Conservation (phyloP, 92 coral and sea anemone genomes). For the Actinostola sp. region DNA sequence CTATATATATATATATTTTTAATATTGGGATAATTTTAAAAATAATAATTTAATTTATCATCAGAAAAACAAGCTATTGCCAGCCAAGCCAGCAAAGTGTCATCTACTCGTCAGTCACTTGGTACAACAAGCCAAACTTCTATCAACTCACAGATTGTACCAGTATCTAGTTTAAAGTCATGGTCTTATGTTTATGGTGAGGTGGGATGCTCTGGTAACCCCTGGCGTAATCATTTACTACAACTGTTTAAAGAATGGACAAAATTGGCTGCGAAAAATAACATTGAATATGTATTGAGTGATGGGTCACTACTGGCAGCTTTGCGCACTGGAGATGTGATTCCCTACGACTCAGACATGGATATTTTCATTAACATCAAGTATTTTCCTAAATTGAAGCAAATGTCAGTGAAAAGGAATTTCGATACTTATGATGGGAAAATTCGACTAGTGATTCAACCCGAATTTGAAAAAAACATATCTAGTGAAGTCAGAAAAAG, state of each 20-base stretch:
- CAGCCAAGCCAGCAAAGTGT: too few relatives aligned
- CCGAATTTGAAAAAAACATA: conserved; percentile 54
- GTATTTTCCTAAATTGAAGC: conserved; percentile 48
- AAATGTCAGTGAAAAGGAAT: conserved; percentile 50
- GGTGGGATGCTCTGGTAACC: conserved; percentile 54
- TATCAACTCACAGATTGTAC: too few relatives aligned
- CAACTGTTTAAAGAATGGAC: conserved; percentile 72
- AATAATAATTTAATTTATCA: too few relatives aligned
- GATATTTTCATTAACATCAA: conserved; percentile 68
- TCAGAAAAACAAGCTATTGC: too few relatives aligned
- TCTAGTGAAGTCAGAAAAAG: conserved; percentile 61
- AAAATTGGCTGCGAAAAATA: conserved; percentile 53
- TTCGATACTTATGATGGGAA: conserved; percentile 56
- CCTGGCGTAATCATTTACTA: conserved; percentile 44
- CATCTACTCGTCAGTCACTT: too few relatives aligned
- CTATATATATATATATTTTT: too few relatives aligned
- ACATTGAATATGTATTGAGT: conserved; percentile 72
- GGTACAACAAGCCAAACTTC: too few relatives aligned
- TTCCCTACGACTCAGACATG: conserved; percentile 86
- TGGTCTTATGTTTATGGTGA: conserved; percentile 57
- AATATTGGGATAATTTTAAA: too few relatives aligned
- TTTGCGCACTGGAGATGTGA: conserved; percentile 71
- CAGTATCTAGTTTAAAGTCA: conserved; percentile 1
- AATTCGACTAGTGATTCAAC: conserved; percentile 81
- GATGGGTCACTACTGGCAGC: conserved; percentile 80